A percentile compares a stretch with the other conserved stretches of the same genome.
Conservation (phyloP, 1,140 invertebrate genomes). For the Diorhabda elongata region DNA sequence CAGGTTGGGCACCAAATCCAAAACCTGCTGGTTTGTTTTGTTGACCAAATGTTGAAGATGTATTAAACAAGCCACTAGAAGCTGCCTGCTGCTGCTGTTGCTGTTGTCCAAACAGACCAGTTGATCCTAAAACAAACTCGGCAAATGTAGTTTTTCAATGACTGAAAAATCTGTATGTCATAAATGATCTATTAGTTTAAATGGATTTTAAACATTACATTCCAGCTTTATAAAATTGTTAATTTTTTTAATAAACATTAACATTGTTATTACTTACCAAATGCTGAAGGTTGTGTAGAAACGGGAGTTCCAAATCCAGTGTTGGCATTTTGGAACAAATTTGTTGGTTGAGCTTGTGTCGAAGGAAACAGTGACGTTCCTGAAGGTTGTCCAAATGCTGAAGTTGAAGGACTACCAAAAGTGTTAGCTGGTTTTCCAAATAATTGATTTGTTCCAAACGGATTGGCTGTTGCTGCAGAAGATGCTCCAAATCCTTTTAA, state of each 20-base stretch:
- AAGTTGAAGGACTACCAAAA: slow-evolving; percentile 43
- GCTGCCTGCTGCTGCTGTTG: slow-evolving; percentile 47
- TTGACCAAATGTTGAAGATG: slow-evolving; percentile 58
- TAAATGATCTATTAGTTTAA: too few species aligned
- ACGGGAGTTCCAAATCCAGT: slow-evolving; percentile 24
- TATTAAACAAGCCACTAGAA: slow-evolving; percentile 54
- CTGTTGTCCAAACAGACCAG: slow-evolving; percentile 37
- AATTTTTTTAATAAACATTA: too few species aligned
- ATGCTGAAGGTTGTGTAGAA: slow-evolving; percentile 40
- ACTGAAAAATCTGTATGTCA: too few species aligned
- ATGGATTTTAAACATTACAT: too few species aligned
- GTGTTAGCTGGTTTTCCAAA: slow-evolving; percentile 31
- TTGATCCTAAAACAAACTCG: slow-evolving; percentile 21
- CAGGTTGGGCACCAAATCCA: slow-evolving; percentile 48
- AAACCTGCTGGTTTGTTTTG: slow-evolving; percentile 56
- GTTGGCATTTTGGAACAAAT: slow-evolving; percentile 23
- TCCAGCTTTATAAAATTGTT: too few species aligned
- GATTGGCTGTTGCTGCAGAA: slow-evolving; percentile 24
- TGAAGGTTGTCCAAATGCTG: slow-evolving; percentile 55
- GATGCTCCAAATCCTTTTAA: slow-evolving; percentile 31
- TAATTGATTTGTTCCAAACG: slow-evolving; percentile 35
- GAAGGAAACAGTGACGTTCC: slow-evolving; percentile 25
- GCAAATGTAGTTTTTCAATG: too few species aligned
- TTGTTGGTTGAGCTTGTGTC: slow-evolving; percentile 14
- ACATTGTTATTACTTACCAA: slow-evolving; percentile 40